phyloP scores from a whole-genome alignment of 2,113 vertebrate genomes.

The Cyanistes caeruleus region DNA sequence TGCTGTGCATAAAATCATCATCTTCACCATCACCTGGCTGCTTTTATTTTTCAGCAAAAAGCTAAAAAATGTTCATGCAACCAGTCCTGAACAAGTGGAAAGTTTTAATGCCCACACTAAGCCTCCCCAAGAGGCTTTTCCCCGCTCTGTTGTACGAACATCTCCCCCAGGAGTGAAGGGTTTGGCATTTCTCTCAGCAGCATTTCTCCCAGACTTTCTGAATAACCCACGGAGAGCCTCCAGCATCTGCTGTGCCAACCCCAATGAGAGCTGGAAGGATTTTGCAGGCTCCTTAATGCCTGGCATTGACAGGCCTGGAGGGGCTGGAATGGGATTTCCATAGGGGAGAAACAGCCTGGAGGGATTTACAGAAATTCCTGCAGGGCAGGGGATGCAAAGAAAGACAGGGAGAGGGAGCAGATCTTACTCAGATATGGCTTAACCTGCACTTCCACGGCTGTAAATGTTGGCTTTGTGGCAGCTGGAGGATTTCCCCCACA shows the following conservation, averaged over 20 bases:
- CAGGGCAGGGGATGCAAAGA: not conserved
- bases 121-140: fast-evolving
- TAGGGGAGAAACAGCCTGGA: not conserved
- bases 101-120: not conserved
- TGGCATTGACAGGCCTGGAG: not conserved
- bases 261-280: not conserved
- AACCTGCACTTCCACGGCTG: fast-evolving
- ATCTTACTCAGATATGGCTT: fast-evolving
- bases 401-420: not conserved
- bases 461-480: not conserved
- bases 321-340: not conserved
- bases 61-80: not conserved
- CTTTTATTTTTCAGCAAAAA: not conserved
- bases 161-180: not conserved
- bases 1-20: not conserved
- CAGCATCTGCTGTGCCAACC: not conserved
- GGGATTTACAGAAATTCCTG: not conserved
- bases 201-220: not conserved
- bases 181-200: not conserved
- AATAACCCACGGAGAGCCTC: not conserved
- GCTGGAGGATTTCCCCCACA: not conserved
- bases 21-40: not conserved
- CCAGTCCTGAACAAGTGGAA: not conserved
- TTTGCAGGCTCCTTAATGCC: not conserved
- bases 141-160: fast-evolving